Evolutionary conservation across 2,113 vertebrate species (phyloP), one percentile per base, ranked within the genome.

Genomic region (Lepus timidus): DNA sequence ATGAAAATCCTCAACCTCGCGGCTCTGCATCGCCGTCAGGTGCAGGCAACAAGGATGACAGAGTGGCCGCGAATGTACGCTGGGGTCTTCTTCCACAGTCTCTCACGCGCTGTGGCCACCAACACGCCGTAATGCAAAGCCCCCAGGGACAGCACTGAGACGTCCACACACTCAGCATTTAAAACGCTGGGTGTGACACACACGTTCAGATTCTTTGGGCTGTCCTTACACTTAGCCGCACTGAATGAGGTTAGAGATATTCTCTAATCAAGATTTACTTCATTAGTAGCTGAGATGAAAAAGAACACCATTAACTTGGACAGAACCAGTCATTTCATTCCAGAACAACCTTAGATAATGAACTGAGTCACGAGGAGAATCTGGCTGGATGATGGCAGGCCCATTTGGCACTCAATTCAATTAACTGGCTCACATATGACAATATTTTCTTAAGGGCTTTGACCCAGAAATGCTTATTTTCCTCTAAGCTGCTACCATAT

Each of bases 391-490:
- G 52, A 44, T 67, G 68, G 74, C 87, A 93, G 93, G 93, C 33
- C 73, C 61, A 91, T 80, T 31, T 94, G 76, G 73, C 33, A 71
- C 92, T 93, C 81, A 25, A 25, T 75, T 83, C 78, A 95, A 96
- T 92, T 88, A 85, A 90, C 95, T 65, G 95, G 73, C 81, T 92
- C 82, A 75, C 29, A 86, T 65, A 88, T 49, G 78, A 96, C 61
- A 95, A 94, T 92, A 93, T 88, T 96, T 91, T 85, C 61, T 91
- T 85, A 79, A 95, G 85, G 75, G 81, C 58, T 92, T 90, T 95
- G 93, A 96, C 92, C 92, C 65, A 93, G 88, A 92, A 95, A 95
- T 96, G 81, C 68, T 95, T 90, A 82, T 93, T 92, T 93, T 75
- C 85, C 64, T 83, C 65, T 75, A 94, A 96, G 74, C 65, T 90